Base-by-base conservation (phyloP, 1,140 invertebrate genomes). In the Drosophila baimaii region DNA sequence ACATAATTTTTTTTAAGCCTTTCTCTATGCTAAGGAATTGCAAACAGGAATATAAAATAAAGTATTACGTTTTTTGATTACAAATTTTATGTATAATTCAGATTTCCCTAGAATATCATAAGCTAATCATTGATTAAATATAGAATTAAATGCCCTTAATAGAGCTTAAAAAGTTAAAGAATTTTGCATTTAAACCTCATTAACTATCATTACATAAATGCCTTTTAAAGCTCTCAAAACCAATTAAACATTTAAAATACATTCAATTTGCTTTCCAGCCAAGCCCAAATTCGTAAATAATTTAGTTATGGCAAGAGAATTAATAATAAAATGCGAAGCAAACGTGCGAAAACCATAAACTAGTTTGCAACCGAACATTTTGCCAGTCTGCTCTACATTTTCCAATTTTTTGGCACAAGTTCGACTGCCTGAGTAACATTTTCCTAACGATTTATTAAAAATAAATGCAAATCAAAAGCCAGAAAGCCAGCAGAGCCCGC, bases 381-480 rank as follows among this genome's bases (percentile, higher is more conserved):
- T 43, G n/a, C 29, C 10, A 25, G 19, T 13, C 19, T 49, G 37
- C 31, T 65, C 35, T 12, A n/a, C 46, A 39, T 49, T 64, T 68
- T 8, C 19, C 33, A 25, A 12, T 41, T 39, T 44, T 25, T 39
- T 65, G 44, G 65, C 65, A 66, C 47, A 21, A 21, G 9, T 27
- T 43, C 35, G 13, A 44, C 21, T 21, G 31, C 23, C 5, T 15
- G 54, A 21, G 21, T 46, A 25, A 13, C 61, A 10, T 27, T 33
- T 69, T 25, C 35, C 19, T 2, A 31, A 6, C 46, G 23, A 54
- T 66, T 69, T 69, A 69, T 66, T 69, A 71, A 71, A 71, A 71
- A 41, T 69, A 71, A 57, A 71, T 71, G 68, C 64, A 71, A 71
- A 71, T 70, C 25, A 56, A 49, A 46, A 52, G 54, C 44, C 43